Evolutionary conservation across 2,797 vertebrate species (phyloP).

Genomic region (Erethizon dorsatum): DNA sequence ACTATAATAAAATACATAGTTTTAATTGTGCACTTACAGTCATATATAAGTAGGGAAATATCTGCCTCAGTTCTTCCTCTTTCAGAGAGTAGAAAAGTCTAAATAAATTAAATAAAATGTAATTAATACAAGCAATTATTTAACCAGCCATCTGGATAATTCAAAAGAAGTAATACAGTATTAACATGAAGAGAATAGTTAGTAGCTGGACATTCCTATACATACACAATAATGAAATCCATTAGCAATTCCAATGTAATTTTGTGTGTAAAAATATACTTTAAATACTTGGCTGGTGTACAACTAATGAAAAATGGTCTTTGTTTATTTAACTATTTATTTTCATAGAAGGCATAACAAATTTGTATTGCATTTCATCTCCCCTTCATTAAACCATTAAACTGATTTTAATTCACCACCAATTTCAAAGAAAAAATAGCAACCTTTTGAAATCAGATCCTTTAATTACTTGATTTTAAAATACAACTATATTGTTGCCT

Average conservation of each 20-base stretch:
- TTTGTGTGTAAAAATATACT: neutral
- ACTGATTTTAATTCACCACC: conserved; percentile 12
- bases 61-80: neutral
- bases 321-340: conserved; percentile 35
- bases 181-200: neutral
- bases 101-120: neutral
- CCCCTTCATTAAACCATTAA: conserved; percentile 24
- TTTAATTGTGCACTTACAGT: neutral
- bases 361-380: conserved; percentile 4
- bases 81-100: neutral
- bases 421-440: neutral
- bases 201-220: neutral
- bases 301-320: neutral
- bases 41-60: neutral
- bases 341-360: neutral
- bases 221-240: neutral
- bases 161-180: neutral
- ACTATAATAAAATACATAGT: neutral
- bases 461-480: conserved; percentile 21
- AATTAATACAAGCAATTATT: neutral
- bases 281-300: neutral
- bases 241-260: neutral
- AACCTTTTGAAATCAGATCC: neutral
- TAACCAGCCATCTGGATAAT: neutral
- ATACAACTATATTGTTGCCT: neutral